Base-by-base conservation (phyloP, 1,140 invertebrate genomes). In the Psix sp. region DNA sequence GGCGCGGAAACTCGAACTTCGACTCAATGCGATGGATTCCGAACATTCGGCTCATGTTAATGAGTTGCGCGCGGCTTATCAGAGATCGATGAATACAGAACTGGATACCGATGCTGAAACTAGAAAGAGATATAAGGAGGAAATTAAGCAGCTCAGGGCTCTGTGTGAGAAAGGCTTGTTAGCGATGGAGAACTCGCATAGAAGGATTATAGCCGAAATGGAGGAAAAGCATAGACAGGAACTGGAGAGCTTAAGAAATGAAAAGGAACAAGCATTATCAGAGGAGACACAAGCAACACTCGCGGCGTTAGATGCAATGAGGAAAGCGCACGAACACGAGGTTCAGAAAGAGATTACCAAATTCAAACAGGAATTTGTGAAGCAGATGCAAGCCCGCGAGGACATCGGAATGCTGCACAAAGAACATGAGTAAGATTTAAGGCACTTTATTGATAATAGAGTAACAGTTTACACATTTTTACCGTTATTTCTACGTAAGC, bases 261-360 rank as follows among this genome's bases (percentile, higher is more conserved):
- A 96, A 77, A 96, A 96, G 81, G 95, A 97, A 80, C 94, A 95
- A 73, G 94, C 94, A 3, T 82, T 96, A 18, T 94, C 94, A 10
- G 95, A 96, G 84, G 95, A 97, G 86, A 96, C 95, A 4, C 94
- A 95, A 83, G 92, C 92, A 3, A 93, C 93, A 17, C 79, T 94
- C 45, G 90, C 91, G 66, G 95, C 96, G 10, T 85, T 98, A 48
- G 96, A 98, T 84, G 95, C 95, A 2, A 96, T 98, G 92, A 90
- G 94, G 31, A 96, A 97, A 84, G 95, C 95, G 0, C 96, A 98
- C 83, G 94, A 97, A 86, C 93, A 92, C 67, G 95, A 98, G 82
- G 93, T 97, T 15, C 92, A 96, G 76, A 91, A 92, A 40, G 94
- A 97, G 87, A 93, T 96, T 9, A 89, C 93, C 10, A 94, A 94